These are phyloP conservation scores for Tachypleus tridentatus DNA, from an alignment of 1,140 invertebrate genomes.

Conservation along the genomic window DNA sequence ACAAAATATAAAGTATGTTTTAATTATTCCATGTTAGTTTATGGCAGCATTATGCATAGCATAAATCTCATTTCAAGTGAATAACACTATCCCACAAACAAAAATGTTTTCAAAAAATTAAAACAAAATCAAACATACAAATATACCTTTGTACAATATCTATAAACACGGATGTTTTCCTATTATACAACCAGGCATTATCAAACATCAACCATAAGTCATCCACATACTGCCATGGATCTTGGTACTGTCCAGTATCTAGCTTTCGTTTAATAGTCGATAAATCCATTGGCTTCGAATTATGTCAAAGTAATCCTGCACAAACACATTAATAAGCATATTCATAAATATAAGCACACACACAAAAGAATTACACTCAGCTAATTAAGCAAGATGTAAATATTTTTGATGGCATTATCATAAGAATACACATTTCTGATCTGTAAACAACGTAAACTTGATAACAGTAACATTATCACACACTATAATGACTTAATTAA, in stretches of 20 bases:
- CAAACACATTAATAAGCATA: too few species aligned
- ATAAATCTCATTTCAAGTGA: slow-evolving; percentile 2
- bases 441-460: too few species aligned
- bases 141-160: slow-evolving; percentile 89
- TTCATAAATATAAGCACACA: too few species aligned
- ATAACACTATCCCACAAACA: too few species aligned
- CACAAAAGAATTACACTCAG: too few species aligned
- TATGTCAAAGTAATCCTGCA: slow-evolving; percentile 89
- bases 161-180: slow-evolving; percentile 96
- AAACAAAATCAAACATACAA: slow-evolving; percentile 74
- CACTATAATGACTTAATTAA: too few species aligned
- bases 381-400: too few species aligned
- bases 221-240: slow-evolving; percentile 98
- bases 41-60: too few species aligned
- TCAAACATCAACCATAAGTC: slow-evolving; percentile 99
- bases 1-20: slow-evolving; percentile 48
- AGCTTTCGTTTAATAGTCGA: slow-evolving; percentile 90
- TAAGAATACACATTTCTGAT: too few species aligned
- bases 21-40: too few species aligned
- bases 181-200: slow-evolving; percentile 99
- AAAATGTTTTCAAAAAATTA: slow-evolving; percentile 93
- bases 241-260: slow-evolving; percentile 86
- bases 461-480: too few species aligned
- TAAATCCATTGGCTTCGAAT: slow-evolving; percentile 97
- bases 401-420: too few species aligned